Base-by-base conservation (phyloP, 37 sponge, comb jelly and placozoan species). In the Spongilla lacustris region DNA sequence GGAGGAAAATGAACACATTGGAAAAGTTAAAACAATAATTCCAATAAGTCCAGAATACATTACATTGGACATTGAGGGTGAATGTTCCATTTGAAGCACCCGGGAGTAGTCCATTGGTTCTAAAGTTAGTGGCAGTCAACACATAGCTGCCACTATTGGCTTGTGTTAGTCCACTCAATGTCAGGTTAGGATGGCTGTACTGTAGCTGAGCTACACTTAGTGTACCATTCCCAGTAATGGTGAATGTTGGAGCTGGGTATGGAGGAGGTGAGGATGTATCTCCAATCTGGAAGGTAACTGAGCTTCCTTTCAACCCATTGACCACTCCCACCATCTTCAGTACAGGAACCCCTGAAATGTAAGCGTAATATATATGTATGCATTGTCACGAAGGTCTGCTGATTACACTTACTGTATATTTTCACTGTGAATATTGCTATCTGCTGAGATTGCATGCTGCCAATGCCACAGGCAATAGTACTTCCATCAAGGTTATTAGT, bases 11-110 rank as follows among this genome's bases (percentile, higher is more conserved):
- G 9, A 77, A 8, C 24, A 29, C 26, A 75, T 21, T 26, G 6
- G 10, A 33, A 8, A 31, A 50, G 9, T 23, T 24, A 33, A 46
- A 38, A 3, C 6, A 33, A 26, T 75, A 8, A 4, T 31, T 4
- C 14, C 4, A 12, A 5, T 8, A 75, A 50, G 5, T 17, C 6
- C 33, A 26, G 26, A 12, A 4, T 10, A 34, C 26, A 68, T 81
- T 81, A 81, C 81, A 81, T 26, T 69, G 69, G 23, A 81, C 38
- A 35, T 81, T 35, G 36, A 81, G 23, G 0, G 67, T 6, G 34
- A 81, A 21, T 22, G 69, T 68, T 0, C 81, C 70, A 11, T 28
- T 26, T 27, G 36, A 58, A 28, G 29, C 25, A 19, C 28, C 24
- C 9, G 2, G 81, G 37, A 33, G 37, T 8, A 46, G 4, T 46